Base-by-base conservation (phyloP, 2,797 vertebrate genomes). In the Luscinia luscinia region DNA sequence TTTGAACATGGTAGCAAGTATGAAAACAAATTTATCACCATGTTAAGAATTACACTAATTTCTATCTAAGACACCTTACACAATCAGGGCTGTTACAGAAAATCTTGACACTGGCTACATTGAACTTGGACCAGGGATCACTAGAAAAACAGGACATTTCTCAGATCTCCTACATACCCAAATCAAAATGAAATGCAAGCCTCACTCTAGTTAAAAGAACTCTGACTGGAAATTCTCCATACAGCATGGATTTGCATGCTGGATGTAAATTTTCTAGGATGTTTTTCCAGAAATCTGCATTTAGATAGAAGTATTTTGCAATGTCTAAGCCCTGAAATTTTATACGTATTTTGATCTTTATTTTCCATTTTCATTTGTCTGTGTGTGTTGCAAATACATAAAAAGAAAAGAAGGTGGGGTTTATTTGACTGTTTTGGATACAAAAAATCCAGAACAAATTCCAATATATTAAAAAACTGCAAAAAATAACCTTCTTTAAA, bases 261-360 rank as follows among this genome's bases (percentile, higher is more conserved):
- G 27, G 81, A 92, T 92, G 57, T 82, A 96, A 82, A 95, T 96
- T 96, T 97, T 95, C 92, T 90, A 48, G 69, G 83, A 83, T 75
- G 43, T 93, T 96, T 97, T 96, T 78, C 73, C 69, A 91, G 86
- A 96, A 97, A 97, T 96, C 97, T 97, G 86, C 97, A 97, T 98
- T 97, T 97, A 97, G 85, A 97, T 96, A 85, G 95, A 97, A 93
- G 66, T 74, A 89, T 87, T 97, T 97, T 94, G 85, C 51, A 64
- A 94, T 94, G 91, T 77, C 19, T 63, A 93, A 97, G 96, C 66
- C 73, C 28, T 78, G 93, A 92, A 74, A 92, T 97, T 97, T 96
- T 96, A 49, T 88, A 52, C 78, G 59, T 89, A 75, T 94, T 79
- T 90, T 64, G 23, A 22, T 74, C 68, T 83, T 96, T 90, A 79